Evolutionary conservation across 2,888 invertebrate species (phyloP), one percentile per base, ranked within the genome.

Genomic region (Tiphia femorata): DNA sequence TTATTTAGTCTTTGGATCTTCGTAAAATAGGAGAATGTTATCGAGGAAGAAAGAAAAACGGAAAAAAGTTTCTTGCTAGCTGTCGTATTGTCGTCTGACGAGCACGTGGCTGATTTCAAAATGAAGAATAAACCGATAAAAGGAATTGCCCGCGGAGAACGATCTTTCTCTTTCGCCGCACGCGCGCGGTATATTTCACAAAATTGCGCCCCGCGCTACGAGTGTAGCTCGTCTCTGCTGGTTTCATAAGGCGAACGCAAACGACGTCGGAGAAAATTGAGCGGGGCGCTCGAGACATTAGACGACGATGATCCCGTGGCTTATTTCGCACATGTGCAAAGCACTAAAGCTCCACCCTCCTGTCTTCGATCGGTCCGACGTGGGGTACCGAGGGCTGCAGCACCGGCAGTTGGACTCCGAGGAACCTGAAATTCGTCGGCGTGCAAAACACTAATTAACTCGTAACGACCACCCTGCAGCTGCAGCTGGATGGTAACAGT

Each of bases 361-460:
- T 33, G 14, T 33, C 14, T 14, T 46, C 5, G 23, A 12, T 41
- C 41, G 42, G 35, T 33, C 8, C 8, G 14, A 14, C 33, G 33
- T 33, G 46, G 43, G 35, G 42, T 47, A 57, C 49, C 47, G 44
- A 44, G 41, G 30, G 37, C 8, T 38, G 19, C 37, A 19, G 14
- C 25, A n/a, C 16, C 6, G 14, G 33, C 33, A n/a, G 33, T 33
- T 33, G 12, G 33, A 33, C 33, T n/a, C n/a, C n/a, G 14, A 16
- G 7, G 30, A 33, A 19, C 21, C 25, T 37, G 16, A 14, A 46
- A 38, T 19, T 17, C 17, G 19, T 33, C 42, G 17, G n/a, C 30
- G 38, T 42, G 44, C 58, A 58, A 61, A 64, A 64, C 56, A 58
- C 58, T 66, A 66, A 66, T 66, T 66, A 66, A 61, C 58, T 56